phyloP scores from a whole-genome alignment of 2,888 invertebrate species.

The Drosophila putrida region DNA sequence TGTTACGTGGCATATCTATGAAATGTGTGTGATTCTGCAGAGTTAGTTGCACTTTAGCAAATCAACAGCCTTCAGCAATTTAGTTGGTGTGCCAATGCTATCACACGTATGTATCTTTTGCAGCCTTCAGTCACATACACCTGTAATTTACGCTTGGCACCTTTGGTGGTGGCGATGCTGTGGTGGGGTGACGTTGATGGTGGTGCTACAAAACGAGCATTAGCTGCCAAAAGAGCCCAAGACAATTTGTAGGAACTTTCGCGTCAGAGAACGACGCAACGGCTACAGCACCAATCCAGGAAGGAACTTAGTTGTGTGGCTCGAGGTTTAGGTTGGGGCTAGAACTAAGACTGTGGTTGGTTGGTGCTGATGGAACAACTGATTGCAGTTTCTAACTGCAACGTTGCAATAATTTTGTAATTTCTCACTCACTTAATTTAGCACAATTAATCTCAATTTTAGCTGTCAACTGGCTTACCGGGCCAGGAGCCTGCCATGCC shows the following conservation, averaged over 20 bases:
- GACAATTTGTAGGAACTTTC: constrained; percentile 64
- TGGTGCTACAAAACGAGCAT: constrained; percentile 50
- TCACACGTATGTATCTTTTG: constrained; percentile 62
- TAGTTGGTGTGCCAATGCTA: constrained; percentile 53
- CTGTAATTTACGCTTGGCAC: constrained; percentile 67
- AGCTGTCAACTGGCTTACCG: constrained; percentile 68
- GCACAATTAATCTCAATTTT: constrained; percentile 82
- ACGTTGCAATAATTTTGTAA: constrained; percentile 77
- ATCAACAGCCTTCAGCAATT: constrained; percentile 63
- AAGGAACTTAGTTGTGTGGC: constrained; percentile 35
- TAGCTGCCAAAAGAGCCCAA: constrained; percentile 60
- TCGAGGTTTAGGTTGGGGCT: constrained; percentile 6
- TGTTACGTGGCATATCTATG: constrained; percentile 10
- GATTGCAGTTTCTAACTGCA: constrained; percentile 77
- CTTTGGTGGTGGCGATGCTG: constrained; percentile 21
- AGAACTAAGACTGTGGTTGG: constrained; percentile 9
- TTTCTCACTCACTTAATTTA: constrained; percentile 82
- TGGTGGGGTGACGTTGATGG: constrained; percentile 2
- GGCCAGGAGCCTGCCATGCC: constrained; percentile 28
- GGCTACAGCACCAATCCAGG: constrained; percentile 34
- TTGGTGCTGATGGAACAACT: constrained; percentile 70
- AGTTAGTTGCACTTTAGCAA: constrained; percentile 54
- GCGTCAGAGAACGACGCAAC: constrained; percentile 27
- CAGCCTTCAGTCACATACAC: constrained; percentile 67
- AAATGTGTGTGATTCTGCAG: constrained; percentile 33